phyloP scores from a whole-genome alignment of 2,797 vertebrate species.

The Hypotaenidia okinawae region DNA sequence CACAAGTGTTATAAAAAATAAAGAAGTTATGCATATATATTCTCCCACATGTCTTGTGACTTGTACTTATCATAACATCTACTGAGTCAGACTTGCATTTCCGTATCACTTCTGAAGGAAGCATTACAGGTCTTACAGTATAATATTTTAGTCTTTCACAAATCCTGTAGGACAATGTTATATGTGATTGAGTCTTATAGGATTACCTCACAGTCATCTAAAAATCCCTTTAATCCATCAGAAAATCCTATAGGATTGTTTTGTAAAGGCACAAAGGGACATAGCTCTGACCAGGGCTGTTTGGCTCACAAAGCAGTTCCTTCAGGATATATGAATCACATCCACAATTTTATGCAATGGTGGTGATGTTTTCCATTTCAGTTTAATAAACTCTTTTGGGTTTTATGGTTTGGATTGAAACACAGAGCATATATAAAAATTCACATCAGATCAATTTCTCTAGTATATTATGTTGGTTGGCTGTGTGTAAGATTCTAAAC shows the following conservation, averaged over 20 bases:
- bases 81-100: neutral
- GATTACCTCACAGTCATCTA: constrained; percentile 45
- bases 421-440: neutral
- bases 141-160: constrained; percentile 40
- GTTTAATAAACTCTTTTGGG: neutral
- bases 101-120: neutral
- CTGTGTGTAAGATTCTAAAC: neutral
- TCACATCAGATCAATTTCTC: neutral
- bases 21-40: neutral
- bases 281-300: neutral
- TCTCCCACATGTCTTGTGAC: neutral
- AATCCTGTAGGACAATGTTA: constrained; percentile 37
- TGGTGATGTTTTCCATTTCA: neutral
- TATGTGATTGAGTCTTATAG: constrained; percentile 44
- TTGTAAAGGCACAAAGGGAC: neutral
- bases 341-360: neutral
- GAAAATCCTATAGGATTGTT: constrained; percentile 34
- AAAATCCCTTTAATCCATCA: constrained; percentile 57
- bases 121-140: neutral
- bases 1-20: neutral
- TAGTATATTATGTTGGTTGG: neutral
- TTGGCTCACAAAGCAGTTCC: neutral
- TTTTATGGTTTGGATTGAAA: neutral
- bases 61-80: neutral
- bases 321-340: neutral